Percentiles rank a stretch among this genome's conserved stretches.
Evolutionary conservation across 2,113 vertebrate species (phyloP).

Genomic region (Gymnorhina tibicen): DNA sequence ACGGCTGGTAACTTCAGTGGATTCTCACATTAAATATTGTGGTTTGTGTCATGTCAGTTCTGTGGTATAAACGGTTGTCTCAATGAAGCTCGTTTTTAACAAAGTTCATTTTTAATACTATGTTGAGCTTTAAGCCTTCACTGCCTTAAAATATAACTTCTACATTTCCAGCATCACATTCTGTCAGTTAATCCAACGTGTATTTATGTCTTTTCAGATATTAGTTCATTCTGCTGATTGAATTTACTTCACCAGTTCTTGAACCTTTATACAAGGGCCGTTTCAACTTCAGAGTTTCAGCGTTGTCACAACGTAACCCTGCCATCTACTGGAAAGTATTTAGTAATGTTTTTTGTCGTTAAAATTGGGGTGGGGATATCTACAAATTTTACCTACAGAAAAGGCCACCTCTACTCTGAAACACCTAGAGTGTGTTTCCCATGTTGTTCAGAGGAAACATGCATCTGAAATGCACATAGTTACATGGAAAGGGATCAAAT

Average conservation of each 20-base stretch:
- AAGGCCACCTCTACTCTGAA: not conserved
- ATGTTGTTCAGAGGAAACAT: not conserved
- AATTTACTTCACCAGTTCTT: not conserved
- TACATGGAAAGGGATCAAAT: not conserved
- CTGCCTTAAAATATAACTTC: not conserved
- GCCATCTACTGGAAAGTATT: constrained; percentile 63
- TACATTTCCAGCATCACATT: not conserved
- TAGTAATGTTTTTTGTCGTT: not conserved
- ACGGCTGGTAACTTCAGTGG: not conserved
- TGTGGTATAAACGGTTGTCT: not conserved
- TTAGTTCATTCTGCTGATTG: not conserved
- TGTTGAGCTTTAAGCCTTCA: not conserved
- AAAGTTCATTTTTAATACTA: not conserved
- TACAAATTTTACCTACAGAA: not conserved
- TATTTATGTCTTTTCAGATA: not conserved
- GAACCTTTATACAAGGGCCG: not conserved
- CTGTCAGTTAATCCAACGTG: not conserved
- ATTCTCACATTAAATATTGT: not conserved
- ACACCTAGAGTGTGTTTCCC: not conserved
- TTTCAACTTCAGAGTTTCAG: not conserved
- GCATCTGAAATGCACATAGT: not conserved
- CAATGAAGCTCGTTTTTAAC: not conserved
- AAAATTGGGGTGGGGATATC: not conserved
- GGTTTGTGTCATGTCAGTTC: not conserved
- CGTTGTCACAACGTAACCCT: constrained; percentile 2